Evolutionary conservation across 2,797 vertebrate genomes (phyloP), one percentile per base, ranked within the genome.

Genomic region (Hydrolagus colliei): DNA sequence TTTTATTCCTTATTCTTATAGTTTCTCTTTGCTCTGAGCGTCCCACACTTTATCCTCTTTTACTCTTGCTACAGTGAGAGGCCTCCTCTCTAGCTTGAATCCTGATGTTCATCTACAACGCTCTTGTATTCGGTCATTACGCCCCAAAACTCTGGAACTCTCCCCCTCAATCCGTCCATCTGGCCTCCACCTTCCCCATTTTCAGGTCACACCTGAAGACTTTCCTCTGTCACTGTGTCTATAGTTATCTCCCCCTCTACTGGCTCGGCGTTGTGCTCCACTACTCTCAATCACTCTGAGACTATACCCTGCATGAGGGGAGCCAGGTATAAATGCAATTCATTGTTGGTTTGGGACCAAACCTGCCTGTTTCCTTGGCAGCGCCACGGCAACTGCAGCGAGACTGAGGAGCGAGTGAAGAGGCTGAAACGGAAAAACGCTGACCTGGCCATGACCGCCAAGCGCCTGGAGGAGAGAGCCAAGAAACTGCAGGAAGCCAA

Each of bases 401-500:
- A 98, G 92, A 97, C 97, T 0, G 96, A 98, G 91, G 98, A 99
- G 94, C 99, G 99, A 92, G 97, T 99, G 89, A 96, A 94, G 91
- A 94, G 97, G 87, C 92, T 99, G 89, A 96, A 97, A 93, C 94
- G 95, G 88, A 99, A 98, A 92, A 99, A 99, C 0, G 97, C 96
- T 0, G 97, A 99, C 90, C 94, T 99, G 92, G 95, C 97, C 0
- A 95, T 98, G 91, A 97, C 99, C 0, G 98, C 98, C 86, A 98
- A 98, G 90, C 95, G 97, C 76, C 94, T 99, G 90, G 98, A 99
- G 88, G 98, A 99, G 87, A 94, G 98, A 90, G 98, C 98, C 0
- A 92, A 91, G 41, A 99, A 99, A 87, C 96, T 99, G 76, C 98
- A 99, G 91, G 98, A 99, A 88, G 96, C 98, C 79, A 99, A 99